Conservation (phyloP, 2,888 invertebrate species). For the Elegia similella region DNA sequence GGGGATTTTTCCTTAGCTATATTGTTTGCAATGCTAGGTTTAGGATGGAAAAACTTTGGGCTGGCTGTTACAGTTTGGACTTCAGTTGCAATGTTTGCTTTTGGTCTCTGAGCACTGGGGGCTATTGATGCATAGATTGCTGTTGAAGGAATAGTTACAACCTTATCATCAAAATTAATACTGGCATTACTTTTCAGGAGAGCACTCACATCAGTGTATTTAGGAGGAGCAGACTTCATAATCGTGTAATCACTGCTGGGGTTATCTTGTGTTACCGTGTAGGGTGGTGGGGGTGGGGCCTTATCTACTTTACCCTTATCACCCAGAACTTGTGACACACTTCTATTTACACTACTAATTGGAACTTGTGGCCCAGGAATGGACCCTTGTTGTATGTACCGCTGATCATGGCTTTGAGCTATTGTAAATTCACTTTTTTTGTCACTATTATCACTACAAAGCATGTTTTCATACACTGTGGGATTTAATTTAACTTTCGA, state of each 20-base stretch:
- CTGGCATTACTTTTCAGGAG: slow-evolving; percentile 61
- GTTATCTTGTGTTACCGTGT: slow-evolving; percentile 55
- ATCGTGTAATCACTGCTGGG: slow-evolving; percentile 70
- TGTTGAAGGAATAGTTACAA: slow-evolving; percentile 70
- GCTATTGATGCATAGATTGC: slow-evolving; percentile 79
- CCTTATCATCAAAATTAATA: slow-evolving; percentile 68
- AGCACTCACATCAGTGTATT: slow-evolving; percentile 72
- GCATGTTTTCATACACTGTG: slow-evolving; percentile 75
- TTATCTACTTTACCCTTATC: slow-evolving; percentile 79
- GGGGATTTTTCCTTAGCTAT: slow-evolving; percentile 60
- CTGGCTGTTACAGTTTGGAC: slow-evolving; percentile 77
- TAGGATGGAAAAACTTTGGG: slow-evolving; percentile 81
- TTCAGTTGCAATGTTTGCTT: slow-evolving; percentile 78
- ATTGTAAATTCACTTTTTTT: slow-evolving; percentile 65
- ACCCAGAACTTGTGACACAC: slow-evolving; percentile 49
- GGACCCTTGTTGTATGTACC: slow-evolving; percentile 68
- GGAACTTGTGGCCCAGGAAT: slow-evolving; percentile 71
- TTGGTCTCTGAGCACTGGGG: slow-evolving; percentile 78
- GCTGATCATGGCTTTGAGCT: slow-evolving; percentile 57
- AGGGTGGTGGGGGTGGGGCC: slow-evolving; percentile 75
- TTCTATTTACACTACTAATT: slow-evolving; percentile 55
- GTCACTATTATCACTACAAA: slow-evolving; percentile 63
- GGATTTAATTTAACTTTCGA: slow-evolving; percentile 65
- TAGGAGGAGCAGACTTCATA: slow-evolving; percentile 76
- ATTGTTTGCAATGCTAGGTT: slow-evolving; percentile 82